Base-by-base conservation (phyloP, 1,140 invertebrate genomes). In the Drosophila malerkotliana region DNA sequence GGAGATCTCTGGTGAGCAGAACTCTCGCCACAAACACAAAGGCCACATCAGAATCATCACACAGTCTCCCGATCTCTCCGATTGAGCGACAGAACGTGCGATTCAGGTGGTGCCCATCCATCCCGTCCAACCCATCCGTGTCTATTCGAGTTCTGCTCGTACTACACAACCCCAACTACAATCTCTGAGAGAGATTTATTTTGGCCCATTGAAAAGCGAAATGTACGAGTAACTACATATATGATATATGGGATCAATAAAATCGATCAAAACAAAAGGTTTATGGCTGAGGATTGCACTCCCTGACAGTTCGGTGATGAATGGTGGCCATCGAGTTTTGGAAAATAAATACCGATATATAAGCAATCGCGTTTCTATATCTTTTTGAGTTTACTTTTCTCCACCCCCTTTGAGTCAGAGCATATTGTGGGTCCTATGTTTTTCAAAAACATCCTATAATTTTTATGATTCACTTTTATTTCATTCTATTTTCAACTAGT, bases 211-310 rank as follows among this genome's bases (percentile, higher is more conserved):
- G 63, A 69, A 34, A 67, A 39, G 10, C 30, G 21, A 54, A 32
- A 32, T 24, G 41, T 24, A 56, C 62, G 47, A 51, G 68, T 61
- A 72, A 61, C 55, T 62, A 34, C 54, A 55, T 73, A 34, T 62
- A 63, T 73, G 71, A 73, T 73, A 55, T 73, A 73, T 72, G 45
- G 37, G 28, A 73, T 63, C 71, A 62, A 73, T 73, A 73, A 73
- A 73, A 73, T 73, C 69, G 59, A 73, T 73, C 47, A 62, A 73
- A 54, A 69, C 66, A 69, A 69, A 57, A 69, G 66, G 66, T 69
- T 69, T 69, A 69, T 69, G 18, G 66, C 66, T 69, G 63, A 69
- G 63, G 73, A 72, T 72, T 73, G 51, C 71, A 73, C 52, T 63
- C 37, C 44, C 71, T 73, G 69, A 63, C 58, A 63, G 58, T 55